Base-by-base conservation (phyloP, 92 coral and sea anemone genomes). In the Chrysogorgia sp. region DNA sequence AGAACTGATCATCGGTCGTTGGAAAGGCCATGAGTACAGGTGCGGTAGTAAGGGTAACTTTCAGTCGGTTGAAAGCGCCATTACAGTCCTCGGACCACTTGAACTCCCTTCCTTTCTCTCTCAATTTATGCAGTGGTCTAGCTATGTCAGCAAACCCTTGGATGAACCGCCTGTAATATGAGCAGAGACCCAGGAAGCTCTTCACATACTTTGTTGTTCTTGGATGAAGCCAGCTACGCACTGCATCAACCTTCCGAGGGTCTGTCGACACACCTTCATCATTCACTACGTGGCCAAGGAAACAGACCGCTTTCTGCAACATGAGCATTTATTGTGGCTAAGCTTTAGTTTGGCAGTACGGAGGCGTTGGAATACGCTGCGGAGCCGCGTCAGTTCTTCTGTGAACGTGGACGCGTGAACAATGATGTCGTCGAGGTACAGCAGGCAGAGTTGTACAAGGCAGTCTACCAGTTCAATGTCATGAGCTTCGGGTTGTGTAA, bases 201-300 rank as follows among this genome's bases (percentile, higher is more conserved):
- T 70, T 19, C 0, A 83, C 37, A 19, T 76, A 62, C 17, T 41
- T 82, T 4, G 40, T 53, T 7, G 12, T 30, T 10, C 55, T 13
- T 14, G 86, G 81, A 10, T 71, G 48, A 1, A 74, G 81, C 86
- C 82, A 82, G 2, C 65, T 58, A 0, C 22, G 29, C 20, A 82
- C 68, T 30, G 67, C 76, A 0, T 47, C 25, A 31, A 30, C 35
- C 64, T 75, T 83, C 34, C 43, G 48, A 15, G 82, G 86, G 37
- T 82, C 75, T n/a, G n/a, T n/a, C n/a, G n/a, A n/a, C n/a, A n/a
- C n/a, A n/a, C n/a, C n/a, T n/a, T n/a, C n/a, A n/a, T n/a, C 48
- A 63, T 82, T 81, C 32, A 86, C 86, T 17, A 86, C 66, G 47
- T 75, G 89, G 34, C 86, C 89, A 21, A 81, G 75, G 76, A 55